These are phyloP conservation scores for Hippoglossus stenolepis DNA, from an alignment of 2,113 vertebrate genomes.

Conservation along the genomic window DNA sequence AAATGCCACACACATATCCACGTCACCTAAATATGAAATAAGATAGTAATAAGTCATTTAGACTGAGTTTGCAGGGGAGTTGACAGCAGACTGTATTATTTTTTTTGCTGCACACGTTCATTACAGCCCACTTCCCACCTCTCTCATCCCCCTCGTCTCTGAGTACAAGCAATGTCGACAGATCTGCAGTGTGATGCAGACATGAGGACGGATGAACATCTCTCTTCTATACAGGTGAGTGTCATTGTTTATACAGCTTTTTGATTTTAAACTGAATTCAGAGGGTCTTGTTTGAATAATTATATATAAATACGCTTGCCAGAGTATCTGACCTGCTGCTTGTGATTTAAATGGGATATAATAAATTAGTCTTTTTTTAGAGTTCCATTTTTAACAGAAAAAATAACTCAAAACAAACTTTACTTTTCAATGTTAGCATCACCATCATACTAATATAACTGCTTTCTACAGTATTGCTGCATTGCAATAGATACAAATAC, in stretches of 20 bases:
- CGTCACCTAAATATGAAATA: background rate
- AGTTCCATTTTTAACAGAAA: too few relatives aligned
- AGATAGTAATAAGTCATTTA: too few relatives aligned
- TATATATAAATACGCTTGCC: background rate
- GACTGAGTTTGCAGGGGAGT: constrained; percentile 33
- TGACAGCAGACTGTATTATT: constrained; percentile 30
- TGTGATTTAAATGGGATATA: background rate
- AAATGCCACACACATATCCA: background rate
- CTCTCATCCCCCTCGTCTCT: constrained; percentile 17
- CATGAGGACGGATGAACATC: constrained; percentile 43
- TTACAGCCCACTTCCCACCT: constrained; percentile 44
- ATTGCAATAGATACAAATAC: too few relatives aligned
- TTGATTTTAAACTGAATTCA: constrained; percentile 4
- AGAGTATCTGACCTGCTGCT: background rate
- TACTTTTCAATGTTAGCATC: too few relatives aligned
- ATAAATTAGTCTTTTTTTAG: too few relatives aligned
- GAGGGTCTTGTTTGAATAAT: background rate
- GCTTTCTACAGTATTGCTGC: too few relatives aligned
- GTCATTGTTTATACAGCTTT: background rate
- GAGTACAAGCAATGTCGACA: constrained; percentile 23
- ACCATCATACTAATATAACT: too few relatives aligned
- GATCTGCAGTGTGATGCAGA: constrained; percentile 36
- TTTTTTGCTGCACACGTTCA: constrained; percentile 47
- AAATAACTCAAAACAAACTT: too few relatives aligned
- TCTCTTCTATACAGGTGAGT: constrained; percentile 66